Base-by-base conservation (phyloP, 2,113 vertebrate species). In the Speoplatyrhinus poulsoni region DNA sequence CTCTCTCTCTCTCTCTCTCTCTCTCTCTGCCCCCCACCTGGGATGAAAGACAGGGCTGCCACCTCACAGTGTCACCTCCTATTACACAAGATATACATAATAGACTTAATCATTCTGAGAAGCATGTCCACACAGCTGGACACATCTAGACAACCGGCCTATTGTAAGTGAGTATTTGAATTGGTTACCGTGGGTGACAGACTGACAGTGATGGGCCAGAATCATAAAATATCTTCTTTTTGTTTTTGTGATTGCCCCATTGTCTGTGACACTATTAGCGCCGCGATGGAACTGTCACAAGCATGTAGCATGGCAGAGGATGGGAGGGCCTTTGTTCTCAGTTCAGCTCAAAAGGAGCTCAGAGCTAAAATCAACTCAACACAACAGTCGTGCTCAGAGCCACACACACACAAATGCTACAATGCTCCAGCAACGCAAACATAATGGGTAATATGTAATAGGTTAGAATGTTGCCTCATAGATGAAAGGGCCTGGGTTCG, bases 271-370 rank as follows among this genome's bases (percentile, higher is more conserved):
- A 50, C 9, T 11, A 12, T 50, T 46, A 50, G 81, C 88, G 92
- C 88, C 93, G 90, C 90, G 85, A 83, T 81, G 87, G 88, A 91
- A 91, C 92, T 93, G 93, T 93, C 79, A 85, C 68, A 77, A 87
- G 3, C 49, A 91, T 93, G 88, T 87, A 76, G 88, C 85, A 52
- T 15, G 11, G 9, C 3, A 15, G 11, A 6, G 49, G 49, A 11
- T 15, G 49, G 9, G 13, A 15, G 49, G 49, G 13, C 3, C 49
- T 52, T 52, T 52, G 11, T 52, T 52, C 13, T 52, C 13, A 0
- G 9, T 52, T 52, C 54, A 9, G 54, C 16, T 56, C 11, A 9
- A 10, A 2, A 17, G 9, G 9, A 8, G 11, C n/a, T 16, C 54
- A 55, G n/a, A 55, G 7, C 8, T n/a, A 12, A 55, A 55, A n/a